phyloP scores from a whole-genome alignment of 1,140 invertebrate species.

The Thaumetopoea pityocampa region DNA sequence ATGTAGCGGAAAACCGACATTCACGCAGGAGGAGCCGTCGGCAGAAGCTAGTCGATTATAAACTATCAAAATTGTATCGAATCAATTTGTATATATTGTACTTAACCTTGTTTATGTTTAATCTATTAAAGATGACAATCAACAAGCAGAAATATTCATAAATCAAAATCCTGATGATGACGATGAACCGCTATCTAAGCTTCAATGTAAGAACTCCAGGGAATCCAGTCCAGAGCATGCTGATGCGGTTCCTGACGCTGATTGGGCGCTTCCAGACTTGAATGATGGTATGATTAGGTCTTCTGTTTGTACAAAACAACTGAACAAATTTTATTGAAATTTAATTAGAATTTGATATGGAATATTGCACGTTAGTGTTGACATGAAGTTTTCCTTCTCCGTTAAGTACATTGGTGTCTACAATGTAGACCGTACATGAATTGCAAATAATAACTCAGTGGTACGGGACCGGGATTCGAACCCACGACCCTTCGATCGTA shows the following conservation, averaged over 20 bases:
- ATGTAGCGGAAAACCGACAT: no score
- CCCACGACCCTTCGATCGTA: neutral
- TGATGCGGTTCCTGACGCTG: conserved; percentile 1
- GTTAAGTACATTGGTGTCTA: no score
- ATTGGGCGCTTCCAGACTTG: conserved; percentile 2
- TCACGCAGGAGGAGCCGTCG: no score
- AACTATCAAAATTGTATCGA: no score
- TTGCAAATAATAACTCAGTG: no score
- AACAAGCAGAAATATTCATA: conserved; percentile 5
- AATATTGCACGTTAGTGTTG: no score
- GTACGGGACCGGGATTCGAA: neutral
- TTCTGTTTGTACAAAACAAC: neutral
- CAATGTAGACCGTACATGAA: neutral
- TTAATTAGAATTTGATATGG: no score
- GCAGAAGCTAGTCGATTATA: no score
- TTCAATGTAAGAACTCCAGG: neutral
- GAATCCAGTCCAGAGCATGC: neutral
- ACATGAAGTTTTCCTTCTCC: no score
- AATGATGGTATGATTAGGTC: conserved; percentile 16
- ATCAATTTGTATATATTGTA: no score
- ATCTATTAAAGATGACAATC: neutral
- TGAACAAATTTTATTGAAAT: no score
- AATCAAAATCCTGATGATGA: conserved; percentile 8
- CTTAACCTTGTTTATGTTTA: neutral
- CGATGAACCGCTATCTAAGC: conserved; percentile 11